phyloP scores from a whole-genome alignment of 2,113 vertebrate species.

The Crypturellus undulatus region DNA sequence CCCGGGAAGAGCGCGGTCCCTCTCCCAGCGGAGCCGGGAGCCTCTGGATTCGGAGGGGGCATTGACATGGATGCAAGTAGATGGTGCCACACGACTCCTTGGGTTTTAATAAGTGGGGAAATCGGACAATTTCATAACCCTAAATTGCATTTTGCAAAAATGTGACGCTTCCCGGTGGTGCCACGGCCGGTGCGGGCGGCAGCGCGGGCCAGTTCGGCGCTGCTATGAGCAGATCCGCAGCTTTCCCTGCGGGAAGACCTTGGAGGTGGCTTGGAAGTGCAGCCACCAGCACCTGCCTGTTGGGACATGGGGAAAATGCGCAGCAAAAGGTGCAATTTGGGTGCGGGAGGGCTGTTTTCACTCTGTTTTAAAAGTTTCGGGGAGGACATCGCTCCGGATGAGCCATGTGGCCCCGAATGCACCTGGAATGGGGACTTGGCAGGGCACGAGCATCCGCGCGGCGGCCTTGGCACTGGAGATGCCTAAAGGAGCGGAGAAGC shows the following conservation, averaged over 20 bases:
- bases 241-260: accelerated
- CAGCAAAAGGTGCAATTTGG: too few species aligned
- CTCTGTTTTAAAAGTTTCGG: too few species aligned
- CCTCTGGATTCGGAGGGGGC: not conserved
- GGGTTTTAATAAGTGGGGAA: not conserved
- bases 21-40: not conserved
- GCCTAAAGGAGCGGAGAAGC: accelerated
- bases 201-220: not conserved
- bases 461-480: not conserved
- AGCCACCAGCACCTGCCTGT: not conserved
- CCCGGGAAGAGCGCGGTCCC: too few species aligned
- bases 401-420: too few species aligned
- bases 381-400: too few species aligned
- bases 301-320: not conserved
- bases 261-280: too few species aligned
- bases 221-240: not conserved
- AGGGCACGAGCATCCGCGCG: accelerated
- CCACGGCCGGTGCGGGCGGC: accelerated
- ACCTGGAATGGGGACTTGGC: not conserved
- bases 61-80: not conserved
- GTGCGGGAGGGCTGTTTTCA: too few species aligned
- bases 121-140: not conserved
- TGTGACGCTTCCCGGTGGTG: not conserved
- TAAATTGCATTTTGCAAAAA: not conserved
- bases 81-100: not conserved